Evolutionary conservation across 2,113 vertebrate genomes (phyloP).

Genomic region (Hiodon alosoides): DNA sequence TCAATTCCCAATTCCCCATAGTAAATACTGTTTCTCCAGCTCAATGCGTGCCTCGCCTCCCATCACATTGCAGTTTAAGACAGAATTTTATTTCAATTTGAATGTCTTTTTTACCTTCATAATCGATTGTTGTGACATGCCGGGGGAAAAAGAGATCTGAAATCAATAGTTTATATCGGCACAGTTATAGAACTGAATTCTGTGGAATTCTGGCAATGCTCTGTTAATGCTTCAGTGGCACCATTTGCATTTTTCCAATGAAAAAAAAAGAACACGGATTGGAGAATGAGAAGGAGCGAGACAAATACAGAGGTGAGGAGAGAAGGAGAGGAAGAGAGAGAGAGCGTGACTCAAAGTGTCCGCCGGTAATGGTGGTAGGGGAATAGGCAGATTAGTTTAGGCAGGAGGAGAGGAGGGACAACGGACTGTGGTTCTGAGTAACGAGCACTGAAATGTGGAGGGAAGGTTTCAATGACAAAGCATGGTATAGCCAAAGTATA

Average conservation of each 20-base stretch:
- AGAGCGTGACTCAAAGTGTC: slow-evolving; percentile 37
- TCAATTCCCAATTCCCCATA: too few species aligned
- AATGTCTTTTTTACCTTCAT: too few species aligned
- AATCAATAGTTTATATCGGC: too few species aligned
- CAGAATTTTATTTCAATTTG: too few species aligned
- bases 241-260: background rate
- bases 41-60: too few species aligned
- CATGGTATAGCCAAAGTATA: background rate
- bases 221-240: background rate
- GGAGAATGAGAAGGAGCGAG: slow-evolving; percentile 29
- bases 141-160: too few species aligned
- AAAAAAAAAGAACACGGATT: too few species aligned
- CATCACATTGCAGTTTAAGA: too few species aligned
- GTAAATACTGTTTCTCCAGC: too few species aligned
- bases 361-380: slow-evolving; percentile 34
- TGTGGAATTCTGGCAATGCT: too few species aligned
- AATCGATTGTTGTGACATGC: too few species aligned
- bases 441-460: background rate
- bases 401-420: background rate
- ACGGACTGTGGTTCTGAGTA: background rate
- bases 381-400: slow-evolving; percentile 19
- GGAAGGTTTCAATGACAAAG: background rate
- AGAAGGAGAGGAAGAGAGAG: slow-evolving; percentile 25
- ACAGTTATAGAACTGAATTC: too few species aligned
- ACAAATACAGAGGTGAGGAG: slow-evolving; percentile 22